Conservation (phyloP, 1,140 invertebrate genomes). For the Eriocheir sinensis region DNA sequence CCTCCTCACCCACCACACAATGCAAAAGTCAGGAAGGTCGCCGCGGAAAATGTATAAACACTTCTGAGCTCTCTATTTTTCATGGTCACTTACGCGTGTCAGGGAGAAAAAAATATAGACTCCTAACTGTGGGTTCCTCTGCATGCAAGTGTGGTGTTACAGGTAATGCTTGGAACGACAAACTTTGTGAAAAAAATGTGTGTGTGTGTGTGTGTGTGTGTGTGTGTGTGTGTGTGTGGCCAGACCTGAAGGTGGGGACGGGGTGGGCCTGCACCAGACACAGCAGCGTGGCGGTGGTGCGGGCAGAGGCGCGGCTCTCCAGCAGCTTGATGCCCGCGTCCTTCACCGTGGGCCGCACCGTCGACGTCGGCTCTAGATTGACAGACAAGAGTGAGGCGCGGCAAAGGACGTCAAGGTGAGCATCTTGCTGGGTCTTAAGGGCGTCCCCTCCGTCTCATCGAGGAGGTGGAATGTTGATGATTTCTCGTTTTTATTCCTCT, state of each 20-base stretch:
- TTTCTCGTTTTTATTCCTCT: not conserved
- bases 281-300: slow-evolving; percentile 56
- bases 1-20: too few species aligned
- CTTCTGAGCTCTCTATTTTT: not conserved
- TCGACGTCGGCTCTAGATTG: slow-evolving; percentile 58
- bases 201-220: not conserved
- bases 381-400: not conserved
- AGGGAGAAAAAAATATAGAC: not conserved
- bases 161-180: not conserved
- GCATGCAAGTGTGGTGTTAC: not conserved
- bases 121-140: not conserved
- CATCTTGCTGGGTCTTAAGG: not conserved
- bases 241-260: slow-evolving; percentile 60
- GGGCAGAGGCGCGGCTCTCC: slow-evolving; percentile 35
- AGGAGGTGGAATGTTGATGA: not conserved
- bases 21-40: not conserved
- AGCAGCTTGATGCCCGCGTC: slow-evolving; percentile 61
- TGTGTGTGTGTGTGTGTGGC: not conserved
- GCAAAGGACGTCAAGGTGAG: not conserved
- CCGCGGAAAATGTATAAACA: not conserved
- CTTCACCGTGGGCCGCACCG: slow-evolving; percentile 64
- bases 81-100: not conserved
- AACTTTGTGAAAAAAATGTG: not conserved
- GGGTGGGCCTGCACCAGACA: slow-evolving; percentile 70
- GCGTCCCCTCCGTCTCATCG: not conserved